Evolutionary conservation across 1,140 invertebrate species (phyloP), one percentile per base, ranked within the genome.

Genomic region (Drosophila watanabei): DNA sequence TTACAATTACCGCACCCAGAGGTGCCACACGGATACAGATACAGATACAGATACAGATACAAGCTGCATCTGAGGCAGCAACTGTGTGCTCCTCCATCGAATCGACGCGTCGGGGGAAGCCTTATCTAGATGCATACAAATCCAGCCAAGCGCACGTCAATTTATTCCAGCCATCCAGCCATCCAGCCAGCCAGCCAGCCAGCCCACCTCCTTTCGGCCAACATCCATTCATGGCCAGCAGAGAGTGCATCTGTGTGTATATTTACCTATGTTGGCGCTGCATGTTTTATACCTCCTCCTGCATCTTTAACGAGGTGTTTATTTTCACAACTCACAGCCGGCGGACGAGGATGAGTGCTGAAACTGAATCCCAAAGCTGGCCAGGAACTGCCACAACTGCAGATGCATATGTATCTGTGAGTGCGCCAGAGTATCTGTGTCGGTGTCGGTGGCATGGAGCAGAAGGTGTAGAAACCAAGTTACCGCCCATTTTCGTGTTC

Each of bases 231-330:
- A 79, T 60, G 58, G 28, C 75, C 49, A 78, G 24, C 24, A 24
- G 7, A n/a, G 68, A 35, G 28, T 30, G 48, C 49, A 30, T 46
- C 58, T 57, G 54, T 56, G 76, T 57, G 61, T 72, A 63, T 81
- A 79, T 88, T 82, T 90, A 86, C 79, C 82, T 86, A 86, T 86
- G 82, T 89, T 87, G 82, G 86, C 86, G 86, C 86, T 89, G 86
- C 79, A 90, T 90, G 86, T 86, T 86, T 89, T 89, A 90, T 90
- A 87, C 87, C 82, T 87, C 79, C 73, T 89, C 79, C 49, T 89
- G 90, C 90, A 90, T 79, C 82, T 84, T 92, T 92, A 92, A 92
- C 90, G 90, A 92, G 90, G 90, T 92, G 90, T 92, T 92, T 92
- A 92, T 92, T 92, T 92, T 92, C 90, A 92, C 90, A 92, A 92